Base-by-base conservation (phyloP, 2,888 invertebrate genomes). In the Drosophila subsilvestris region DNA sequence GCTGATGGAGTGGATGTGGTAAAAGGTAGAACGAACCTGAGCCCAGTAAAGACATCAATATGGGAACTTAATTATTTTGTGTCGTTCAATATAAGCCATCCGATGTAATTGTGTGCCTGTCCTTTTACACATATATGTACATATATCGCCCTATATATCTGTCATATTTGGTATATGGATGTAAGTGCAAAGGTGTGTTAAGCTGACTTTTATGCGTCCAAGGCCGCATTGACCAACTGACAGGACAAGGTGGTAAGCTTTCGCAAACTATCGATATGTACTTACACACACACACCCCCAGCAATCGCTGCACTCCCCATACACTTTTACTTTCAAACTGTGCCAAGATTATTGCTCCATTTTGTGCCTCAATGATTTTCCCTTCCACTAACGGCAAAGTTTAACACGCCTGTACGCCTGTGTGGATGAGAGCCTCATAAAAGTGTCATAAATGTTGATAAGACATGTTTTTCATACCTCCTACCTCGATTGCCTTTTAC, bases 381-480 rank as follows among this genome's bases (percentile, higher is more conserved):
- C 62, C 63, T 29, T n/a, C 51, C 49, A 43, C 48, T 51, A 75
- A 63, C 57, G 81, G 50, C 72, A 61, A 69, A 70, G 68, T 70
- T 75, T 63, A 75, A 75, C 53, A 48, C 53, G 60, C 63, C 50
- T 57, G 32, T 54, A 54, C 51, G n/a, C 48, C 51, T 62, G 47
- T 27, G 47, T 17, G 32, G 59, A 17, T 25, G 53, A 18, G 56
- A 8, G 58, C 27, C 66, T 48, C 72, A 74, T 83, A 79, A 83
- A 86, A 77, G 74, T 78, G 79, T 58, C 84, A 83, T 86, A 86
- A 83, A 83, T 78, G 86, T 79, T 83, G 86, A 83, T 83, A 83
- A 86, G 84, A 63, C 86, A 84, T 79, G 86, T 86, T 76, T 83
- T 72, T 77, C 72, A 70, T 53, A 44, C 63, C 55, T 45, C 47